Evolutionary conservation across 2,888 invertebrate species (phyloP).

Genomic region (Zaprionus bogoriensis): DNA sequence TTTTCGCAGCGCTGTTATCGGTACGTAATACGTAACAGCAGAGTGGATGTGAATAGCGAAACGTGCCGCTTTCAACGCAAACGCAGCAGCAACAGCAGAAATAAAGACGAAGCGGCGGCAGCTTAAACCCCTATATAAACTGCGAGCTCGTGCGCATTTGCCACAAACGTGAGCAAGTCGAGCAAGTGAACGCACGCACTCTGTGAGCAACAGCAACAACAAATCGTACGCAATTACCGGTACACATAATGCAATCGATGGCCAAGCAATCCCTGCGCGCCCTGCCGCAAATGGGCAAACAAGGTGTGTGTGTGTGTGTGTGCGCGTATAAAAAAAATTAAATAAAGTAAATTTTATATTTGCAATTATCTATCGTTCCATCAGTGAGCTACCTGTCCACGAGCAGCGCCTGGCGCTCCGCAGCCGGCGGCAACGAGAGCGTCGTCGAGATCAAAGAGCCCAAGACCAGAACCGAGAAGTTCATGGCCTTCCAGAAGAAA

Average conservation of each 20-base stretch:
- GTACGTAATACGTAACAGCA: slow-evolving; percentile 42
- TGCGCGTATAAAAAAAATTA: background rate
- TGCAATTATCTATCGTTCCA: background rate
- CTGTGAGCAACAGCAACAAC: slow-evolving; percentile 15
- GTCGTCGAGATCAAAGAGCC: slow-evolving; percentile 65
- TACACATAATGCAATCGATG: slow-evolving; percentile 63
- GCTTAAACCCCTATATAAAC: slow-evolving; percentile 37
- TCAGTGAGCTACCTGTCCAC: slow-evolving; percentile 65
- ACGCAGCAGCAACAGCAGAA: slow-evolving; percentile 22
- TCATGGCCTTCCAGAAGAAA: slow-evolving; percentile 90
- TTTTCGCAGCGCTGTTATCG: slow-evolving; percentile 5
- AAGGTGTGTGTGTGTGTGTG: slow-evolving; percentile 67
- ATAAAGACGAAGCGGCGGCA: slow-evolving; percentile 17
- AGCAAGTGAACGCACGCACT: slow-evolving; percentile 43
- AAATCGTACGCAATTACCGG: slow-evolving; percentile 28
- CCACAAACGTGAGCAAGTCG: slow-evolving; percentile 40
- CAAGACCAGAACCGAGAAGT: slow-evolving; percentile 83
- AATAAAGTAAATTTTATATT: background rate
- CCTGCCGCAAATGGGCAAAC: slow-evolving; percentile 68
- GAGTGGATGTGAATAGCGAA: slow-evolving; percentile 26
- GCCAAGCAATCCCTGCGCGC: slow-evolving; percentile 67
- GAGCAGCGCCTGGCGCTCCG: slow-evolving; percentile 45
- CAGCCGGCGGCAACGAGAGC: slow-evolving; percentile 37
- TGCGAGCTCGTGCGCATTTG: slow-evolving; percentile 13
- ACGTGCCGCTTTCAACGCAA: slow-evolving; percentile 47